phyloP scores from a whole-genome alignment of 2,113 vertebrate species.

The Tenebrosternarchus preto region DNA sequence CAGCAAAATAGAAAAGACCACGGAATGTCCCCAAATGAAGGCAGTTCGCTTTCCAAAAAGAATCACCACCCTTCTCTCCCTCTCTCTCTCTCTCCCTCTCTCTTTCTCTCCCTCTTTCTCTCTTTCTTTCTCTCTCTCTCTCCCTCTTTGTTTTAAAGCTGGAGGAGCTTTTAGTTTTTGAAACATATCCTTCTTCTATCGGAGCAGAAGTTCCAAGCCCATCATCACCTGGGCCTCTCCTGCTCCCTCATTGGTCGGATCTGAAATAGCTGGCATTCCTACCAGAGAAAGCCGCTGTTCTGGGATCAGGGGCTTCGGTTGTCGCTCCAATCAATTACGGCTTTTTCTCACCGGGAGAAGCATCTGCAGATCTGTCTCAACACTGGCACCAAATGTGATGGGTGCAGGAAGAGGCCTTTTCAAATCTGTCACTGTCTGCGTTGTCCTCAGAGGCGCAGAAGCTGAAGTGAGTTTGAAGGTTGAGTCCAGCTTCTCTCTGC shows the following conservation, averaged over 20 bases:
- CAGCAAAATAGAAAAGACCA: conserved; percentile 45
- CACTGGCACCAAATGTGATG: conserved; percentile 52
- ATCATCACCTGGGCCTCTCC: conserved; percentile 77
- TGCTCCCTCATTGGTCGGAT: conserved; percentile 62
- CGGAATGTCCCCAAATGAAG: conserved; percentile 67
- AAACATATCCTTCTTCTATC: conserved; percentile 81
- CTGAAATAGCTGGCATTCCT: conserved; percentile 81
- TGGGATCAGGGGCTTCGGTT: conserved; percentile 61
- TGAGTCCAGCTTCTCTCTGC: conserved; percentile 39
- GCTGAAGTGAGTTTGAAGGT: conserved; percentile 62
- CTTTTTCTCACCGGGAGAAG: conserved; percentile 61
- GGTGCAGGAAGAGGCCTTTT: conserved; percentile 57
- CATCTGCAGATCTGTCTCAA: conserved; percentile 59
- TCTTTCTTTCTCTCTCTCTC: too few species aligned
- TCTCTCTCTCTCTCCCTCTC: too few species aligned
- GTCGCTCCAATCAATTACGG: conserved; percentile 80
- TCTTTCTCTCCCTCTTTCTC: too few species aligned
- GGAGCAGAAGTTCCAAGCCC: conserved; percentile 65
- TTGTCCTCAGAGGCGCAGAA: conserved; percentile 55
- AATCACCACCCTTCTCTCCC: conserved; percentile 65
- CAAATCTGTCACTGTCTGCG: conserved; percentile 72
- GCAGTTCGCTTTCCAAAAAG: conserved; percentile 70
- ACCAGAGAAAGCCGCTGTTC: conserved; percentile 75
- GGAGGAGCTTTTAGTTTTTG: conserved; percentile 80
- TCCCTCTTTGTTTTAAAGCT: conserved; percentile 74